A percentile compares a stretch with the other conserved stretches of the same genome.
phyloP scores from a whole-genome alignment of 2,113 vertebrate genomes.

The Oryzias woworae region DNA sequence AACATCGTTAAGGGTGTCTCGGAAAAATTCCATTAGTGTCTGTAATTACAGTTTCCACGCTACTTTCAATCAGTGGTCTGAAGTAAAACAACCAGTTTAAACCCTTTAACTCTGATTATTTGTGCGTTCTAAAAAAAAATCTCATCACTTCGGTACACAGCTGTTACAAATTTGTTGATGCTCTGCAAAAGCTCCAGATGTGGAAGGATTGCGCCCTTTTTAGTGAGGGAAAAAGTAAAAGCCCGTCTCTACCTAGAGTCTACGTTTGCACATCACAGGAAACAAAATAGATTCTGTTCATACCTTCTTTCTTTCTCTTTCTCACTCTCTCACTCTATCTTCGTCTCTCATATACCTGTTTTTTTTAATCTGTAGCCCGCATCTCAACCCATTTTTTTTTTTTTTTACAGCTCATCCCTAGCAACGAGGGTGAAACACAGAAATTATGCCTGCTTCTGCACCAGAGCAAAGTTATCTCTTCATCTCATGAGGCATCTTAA shows the following conservation, averaged over 20 bases:
- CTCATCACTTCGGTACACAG: slow-evolving; percentile 4
- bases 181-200: slow-evolving; percentile 42
- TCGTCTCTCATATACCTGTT: slow-evolving; percentile 48
- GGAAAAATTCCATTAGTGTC: no score
- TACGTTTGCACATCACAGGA: slow-evolving; percentile 51
- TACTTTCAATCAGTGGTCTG: neutral
- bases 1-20: no score
- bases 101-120: neutral
- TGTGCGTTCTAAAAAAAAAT: neutral
- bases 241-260: slow-evolving; percentile 15
- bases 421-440: slow-evolving; percentile 66
- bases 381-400: slow-evolving; percentile 77
- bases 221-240: slow-evolving; percentile 3
- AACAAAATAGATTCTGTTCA: slow-evolving; percentile 26
- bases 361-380: slow-evolving; percentile 67
- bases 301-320: slow-evolving; percentile 24
- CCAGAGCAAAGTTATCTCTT: slow-evolving; percentile 65
- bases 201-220: slow-evolving; percentile 26
- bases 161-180: slow-evolving; percentile 35
- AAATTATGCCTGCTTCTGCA: slow-evolving; percentile 59
- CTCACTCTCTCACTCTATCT: slow-evolving; percentile 39
- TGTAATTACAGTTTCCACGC: no score
- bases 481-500: slow-evolving; percentile 67
- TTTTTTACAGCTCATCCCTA: slow-evolving; percentile 66
- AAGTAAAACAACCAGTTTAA: neutral